Conservation (phyloP, 1,140 invertebrate genomes). For the Trichogramma pretiosum region DNA sequence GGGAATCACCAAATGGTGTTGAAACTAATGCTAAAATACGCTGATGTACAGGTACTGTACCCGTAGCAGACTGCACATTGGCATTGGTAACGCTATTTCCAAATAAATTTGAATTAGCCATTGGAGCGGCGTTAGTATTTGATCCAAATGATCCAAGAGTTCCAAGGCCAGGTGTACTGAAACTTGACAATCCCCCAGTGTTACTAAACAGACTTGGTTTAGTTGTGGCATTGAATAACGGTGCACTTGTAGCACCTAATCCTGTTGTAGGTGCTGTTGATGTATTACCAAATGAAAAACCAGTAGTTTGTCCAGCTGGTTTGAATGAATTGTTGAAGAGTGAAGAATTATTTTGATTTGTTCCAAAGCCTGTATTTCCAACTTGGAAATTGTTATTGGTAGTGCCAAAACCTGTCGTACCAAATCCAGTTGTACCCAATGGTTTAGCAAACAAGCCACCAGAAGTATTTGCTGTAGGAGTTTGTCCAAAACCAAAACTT, state of each 20-base stretch:
- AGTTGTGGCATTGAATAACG: slow-evolving; percentile 46
- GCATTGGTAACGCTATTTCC: slow-evolving; percentile 24
- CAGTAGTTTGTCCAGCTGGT: slow-evolving; percentile 33
- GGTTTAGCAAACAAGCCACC: slow-evolving; percentile 42
- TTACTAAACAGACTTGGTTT: slow-evolving; percentile 52
- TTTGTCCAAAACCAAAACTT: slow-evolving; percentile 46
- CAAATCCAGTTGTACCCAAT: slow-evolving; percentile 47
- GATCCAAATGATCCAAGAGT: slow-evolving; percentile 33
- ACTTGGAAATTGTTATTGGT: slow-evolving; percentile 36
- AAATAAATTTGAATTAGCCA: slow-evolving; percentile 30
- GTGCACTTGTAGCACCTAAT: slow-evolving; percentile 36
- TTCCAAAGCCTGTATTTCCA: slow-evolving; percentile 43
- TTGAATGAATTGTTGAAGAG: slow-evolving; percentile 47
- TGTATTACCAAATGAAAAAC: slow-evolving; percentile 46
- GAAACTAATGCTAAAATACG: slow-evolving; percentile 60
- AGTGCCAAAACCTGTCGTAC: slow-evolving; percentile 46
- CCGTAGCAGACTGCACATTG: slow-evolving; percentile 33
- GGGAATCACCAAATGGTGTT: slow-evolving; percentile 70
- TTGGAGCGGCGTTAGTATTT: slow-evolving; percentile 32
- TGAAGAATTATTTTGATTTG: slow-evolving; percentile 40
- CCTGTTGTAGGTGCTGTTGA: slow-evolving; percentile 35
- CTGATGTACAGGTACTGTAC: slow-evolving; percentile 50
- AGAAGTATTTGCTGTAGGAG: slow-evolving; percentile 35
- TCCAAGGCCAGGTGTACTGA: slow-evolving; percentile 34
- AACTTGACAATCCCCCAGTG: slow-evolving; percentile 28